phyloP scores from a whole-genome alignment of 1,140 invertebrate genomes.

The Listronotus bonariensis region DNA sequence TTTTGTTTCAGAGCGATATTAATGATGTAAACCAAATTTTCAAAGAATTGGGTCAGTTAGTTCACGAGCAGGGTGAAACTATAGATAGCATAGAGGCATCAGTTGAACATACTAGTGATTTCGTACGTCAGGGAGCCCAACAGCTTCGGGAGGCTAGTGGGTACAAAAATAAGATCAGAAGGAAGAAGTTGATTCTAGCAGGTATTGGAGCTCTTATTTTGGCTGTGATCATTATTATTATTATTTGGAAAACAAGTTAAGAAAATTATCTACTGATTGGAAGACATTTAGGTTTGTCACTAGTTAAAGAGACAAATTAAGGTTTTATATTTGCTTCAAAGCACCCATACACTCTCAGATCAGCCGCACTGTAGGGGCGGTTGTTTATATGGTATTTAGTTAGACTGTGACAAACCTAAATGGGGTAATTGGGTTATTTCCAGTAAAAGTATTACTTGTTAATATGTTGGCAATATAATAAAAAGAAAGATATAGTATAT shows the following conservation, averaged over 20 bases:
- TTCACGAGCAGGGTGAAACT: slow-evolving; percentile 96
- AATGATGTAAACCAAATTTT: slow-evolving; percentile 97
- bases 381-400: no score
- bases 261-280: no score
- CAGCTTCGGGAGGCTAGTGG: slow-evolving; percentile 81
- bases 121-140: slow-evolving; percentile 79
- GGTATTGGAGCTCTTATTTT: slow-evolving; percentile 70
- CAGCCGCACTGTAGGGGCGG: no score
- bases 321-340: no score
- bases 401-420: no score
- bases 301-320: no score
- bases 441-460: no score
- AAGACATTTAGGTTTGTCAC: no score
- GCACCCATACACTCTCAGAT: no score
- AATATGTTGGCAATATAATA: no score
- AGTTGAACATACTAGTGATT: slow-evolving; percentile 87
- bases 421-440: no score
- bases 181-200: slow-evolving; percentile 81
- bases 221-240: slow-evolving; percentile 72
- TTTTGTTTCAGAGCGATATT: slow-evolving; percentile 80
- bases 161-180: slow-evolving; percentile 86
- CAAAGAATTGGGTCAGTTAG: slow-evolving; percentile 93
- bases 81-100: slow-evolving; percentile 97
- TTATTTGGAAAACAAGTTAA: slow-evolving; percentile 49
- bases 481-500: no score